Conservation (phyloP, 2,888 invertebrate species). For the Beris chalybata region DNA sequence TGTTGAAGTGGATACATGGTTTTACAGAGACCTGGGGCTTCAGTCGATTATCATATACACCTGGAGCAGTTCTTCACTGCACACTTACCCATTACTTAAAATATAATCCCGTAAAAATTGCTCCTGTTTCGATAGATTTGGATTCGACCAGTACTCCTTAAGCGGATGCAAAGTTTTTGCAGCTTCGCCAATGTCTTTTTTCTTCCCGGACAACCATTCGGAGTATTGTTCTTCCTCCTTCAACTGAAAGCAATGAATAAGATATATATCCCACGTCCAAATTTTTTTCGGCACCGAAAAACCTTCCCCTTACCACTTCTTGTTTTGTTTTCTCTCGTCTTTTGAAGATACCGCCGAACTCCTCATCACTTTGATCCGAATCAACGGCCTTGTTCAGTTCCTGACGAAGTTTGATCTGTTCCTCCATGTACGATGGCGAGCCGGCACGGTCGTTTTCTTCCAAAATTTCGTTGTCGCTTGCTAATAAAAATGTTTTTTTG, state of each 20-base stretch:
- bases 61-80: too few species aligned
- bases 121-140: constrained; percentile 79
- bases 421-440: constrained; percentile 65
- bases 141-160: constrained; percentile 82
- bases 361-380: constrained; percentile 56
- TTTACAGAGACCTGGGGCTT: too few species aligned
- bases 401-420: constrained; percentile 67
- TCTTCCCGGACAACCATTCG: constrained; percentile 79
- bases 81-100: constrained; percentile 71
- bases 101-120: constrained; percentile 91
- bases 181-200: constrained; percentile 64
- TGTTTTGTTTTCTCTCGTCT: constrained; percentile 60
- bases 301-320: constrained; percentile 51
- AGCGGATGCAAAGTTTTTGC: constrained; percentile 70
- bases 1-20: too few species aligned
- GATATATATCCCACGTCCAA: not conserved
- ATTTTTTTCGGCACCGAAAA: constrained; percentile 7
- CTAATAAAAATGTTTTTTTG: not conserved
- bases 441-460: constrained; percentile 42
- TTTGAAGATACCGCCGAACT: constrained; percentile 61
- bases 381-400: constrained; percentile 63
- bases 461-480: constrained; percentile 40
- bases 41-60: too few species aligned
- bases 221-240: constrained; percentile 66
- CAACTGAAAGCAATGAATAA: constrained; percentile 45